Percentiles rank a stretch among this genome's conserved stretches.
These are phyloP conservation scores for Drosophila subobscura DNA, from an alignment of 1,140 invertebrate species.

Conservation along the genomic window DNA sequence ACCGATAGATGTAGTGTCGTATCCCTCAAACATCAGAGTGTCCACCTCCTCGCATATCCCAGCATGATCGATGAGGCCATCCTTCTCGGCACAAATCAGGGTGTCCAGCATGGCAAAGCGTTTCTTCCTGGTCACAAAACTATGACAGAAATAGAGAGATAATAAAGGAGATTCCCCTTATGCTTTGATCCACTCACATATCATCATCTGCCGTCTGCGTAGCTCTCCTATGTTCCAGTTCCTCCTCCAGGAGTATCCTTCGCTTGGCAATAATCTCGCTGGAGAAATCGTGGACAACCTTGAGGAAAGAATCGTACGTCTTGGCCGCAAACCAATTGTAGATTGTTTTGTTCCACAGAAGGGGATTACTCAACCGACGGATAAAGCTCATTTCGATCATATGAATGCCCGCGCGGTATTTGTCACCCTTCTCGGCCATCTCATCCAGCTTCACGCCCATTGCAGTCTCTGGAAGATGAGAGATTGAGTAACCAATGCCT, in stretches of 20 bases:
- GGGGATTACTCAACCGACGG: conserved; percentile 59
- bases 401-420: conserved; percentile 66
- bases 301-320: conserved; percentile 42
- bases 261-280: conserved; percentile 75
- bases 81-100: conserved; percentile 86
- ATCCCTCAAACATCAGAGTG: conserved; percentile 91
- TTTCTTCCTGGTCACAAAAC: conserved; percentile 83
- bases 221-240: not conserved
- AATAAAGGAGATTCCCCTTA: rapidly evolving
- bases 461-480: conserved; percentile 87
- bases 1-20: conserved; percentile 89
- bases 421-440: conserved; percentile 66
- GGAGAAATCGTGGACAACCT: conserved; percentile 66
- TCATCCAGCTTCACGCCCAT: conserved; percentile 88
- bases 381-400: conserved; percentile 67
- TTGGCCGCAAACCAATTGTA: conserved; percentile 57
- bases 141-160: not conserved
- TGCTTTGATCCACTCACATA: conserved; percentile 9
- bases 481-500: not conserved
- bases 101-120: conserved; percentile 92
- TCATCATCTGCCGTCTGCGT: conserved; percentile 47
- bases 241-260: conserved; percentile 41
- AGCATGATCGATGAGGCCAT: conserved; percentile 83
- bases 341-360: conserved; percentile 49
- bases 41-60: conserved; percentile 88